A percentile compares a stretch with the other conserved stretches of the same genome.
Evolutionary conservation across 2,113 vertebrate species (phyloP).

Genomic region (Brachionichthys hirsutus): DNA sequence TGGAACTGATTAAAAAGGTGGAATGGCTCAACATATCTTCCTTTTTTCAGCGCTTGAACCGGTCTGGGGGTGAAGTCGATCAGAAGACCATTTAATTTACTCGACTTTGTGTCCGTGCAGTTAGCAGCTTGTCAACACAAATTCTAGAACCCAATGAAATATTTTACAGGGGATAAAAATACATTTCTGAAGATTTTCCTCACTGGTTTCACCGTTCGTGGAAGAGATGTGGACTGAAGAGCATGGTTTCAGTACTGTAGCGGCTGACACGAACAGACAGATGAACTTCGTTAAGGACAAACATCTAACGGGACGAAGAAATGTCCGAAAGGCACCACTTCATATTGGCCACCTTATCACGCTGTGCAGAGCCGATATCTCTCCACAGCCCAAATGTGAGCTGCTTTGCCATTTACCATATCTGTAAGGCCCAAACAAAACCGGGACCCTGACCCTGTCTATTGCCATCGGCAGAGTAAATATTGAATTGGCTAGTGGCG

Average conservation of each 20-base stretch:
- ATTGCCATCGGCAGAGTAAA: constrained; percentile 49
- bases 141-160: background rate
- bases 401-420: constrained; percentile 36
- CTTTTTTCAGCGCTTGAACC: background rate
- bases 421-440: constrained; percentile 59
- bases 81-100: constrained; percentile 4
- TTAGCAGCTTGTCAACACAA: constrained; percentile 5
- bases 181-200: no score
- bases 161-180: no score
- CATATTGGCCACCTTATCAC: constrained; percentile 58
- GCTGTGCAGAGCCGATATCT: constrained; percentile 56
- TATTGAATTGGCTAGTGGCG: constrained; percentile 49
- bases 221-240: no score
- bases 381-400: constrained; percentile 26
- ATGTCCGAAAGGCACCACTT: constrained; percentile 35
- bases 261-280: constrained; percentile 9
- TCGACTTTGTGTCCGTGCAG: constrained; percentile 5
- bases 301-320: constrained; percentile 39
- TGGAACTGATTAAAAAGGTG: constrained; percentile 13
- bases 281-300: constrained; percentile 30
- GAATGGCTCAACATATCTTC: background rate
- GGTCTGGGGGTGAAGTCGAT: background rate
- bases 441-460: constrained; percentile 42
- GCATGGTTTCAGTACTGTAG: no score
- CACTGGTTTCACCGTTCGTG: no score